Base-by-base conservation (phyloP, 1,140 invertebrate genomes). In the Xylocopa sonorina region DNA sequence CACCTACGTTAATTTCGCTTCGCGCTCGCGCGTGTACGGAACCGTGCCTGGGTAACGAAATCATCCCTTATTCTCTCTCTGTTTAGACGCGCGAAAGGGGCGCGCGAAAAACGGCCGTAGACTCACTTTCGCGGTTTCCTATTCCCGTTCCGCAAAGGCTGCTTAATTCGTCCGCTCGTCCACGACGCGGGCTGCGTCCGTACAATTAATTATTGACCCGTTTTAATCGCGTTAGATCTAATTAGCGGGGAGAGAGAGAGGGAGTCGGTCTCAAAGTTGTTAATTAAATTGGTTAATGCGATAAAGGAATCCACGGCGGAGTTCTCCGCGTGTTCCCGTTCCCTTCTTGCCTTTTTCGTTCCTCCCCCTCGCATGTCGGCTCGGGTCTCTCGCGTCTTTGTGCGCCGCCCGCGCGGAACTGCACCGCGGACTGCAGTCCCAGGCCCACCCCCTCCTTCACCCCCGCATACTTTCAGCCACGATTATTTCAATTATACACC, bases 231-330 rank as follows among this genome's bases (percentile, higher is more conserved):
- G 85, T 88, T 88, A 88, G 81, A 53, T 88, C 79, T 88, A 87
- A 88, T 88, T 88, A 85, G 85, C 62, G 67, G 55, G n/a, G 64
- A 34, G 78, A 77, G 75, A 62, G 55, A 66, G 80, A 77, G 75
- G 66, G 55, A 66, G 80, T 63, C 84, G 80, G 83, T 88, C 87
- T 85, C 80, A 81, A 81, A 88, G 80, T 88, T 88, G 88, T 88
- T 88, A 88, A 88, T 88, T 88, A 83, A 88, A 88, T 88, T 88
- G 81, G 85, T 88, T 87, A 88, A 88, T 87, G 76, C 87, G 87
- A 86, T 86, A 86, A 86, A 86, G 85, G 69, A 86, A 84, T 85
- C 71, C 80, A 82, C 48, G 53, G 38, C 62, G 67, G 80, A 78
- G 80, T 85, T 86, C 80, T 84, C 81, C 48, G 21, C 38, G 66